Evolutionary conservation across 2,113 vertebrate genomes (phyloP).

Genomic region (Neotragus pygmaeus): DNA sequence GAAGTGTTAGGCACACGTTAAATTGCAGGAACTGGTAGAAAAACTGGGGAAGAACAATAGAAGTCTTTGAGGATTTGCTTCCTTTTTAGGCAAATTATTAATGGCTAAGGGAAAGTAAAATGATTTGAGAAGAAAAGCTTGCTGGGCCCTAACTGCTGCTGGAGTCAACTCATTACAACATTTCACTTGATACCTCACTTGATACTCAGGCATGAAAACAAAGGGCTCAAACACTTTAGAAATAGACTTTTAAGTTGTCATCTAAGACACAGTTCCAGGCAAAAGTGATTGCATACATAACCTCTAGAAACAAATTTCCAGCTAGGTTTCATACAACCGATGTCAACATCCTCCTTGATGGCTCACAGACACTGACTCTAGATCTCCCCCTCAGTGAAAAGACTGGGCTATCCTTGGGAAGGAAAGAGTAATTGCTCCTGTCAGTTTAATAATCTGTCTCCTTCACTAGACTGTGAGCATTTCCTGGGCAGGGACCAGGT

Average conservation of each 20-base stretch:
- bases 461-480: background rate
- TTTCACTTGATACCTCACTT: slow-evolving; percentile 43
- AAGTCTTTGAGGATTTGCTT: slow-evolving; percentile 50
- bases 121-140: slow-evolving; percentile 70
- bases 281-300: background rate
- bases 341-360: background rate
- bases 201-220: background rate
- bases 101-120: slow-evolving; percentile 64
- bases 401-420: background rate
- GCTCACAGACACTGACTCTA: background rate
- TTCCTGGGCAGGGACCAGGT: background rate
- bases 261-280: background rate
- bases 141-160: slow-evolving; percentile 75
- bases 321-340: background rate
- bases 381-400: background rate
- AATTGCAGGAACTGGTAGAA: background rate
- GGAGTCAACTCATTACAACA: slow-evolving; percentile 48
- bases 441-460: background rate
- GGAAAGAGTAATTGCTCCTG: background rate
- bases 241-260: slow-evolving; percentile 25
- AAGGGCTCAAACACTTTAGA: background rate
- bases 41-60: slow-evolving; percentile 45
- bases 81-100: slow-evolving; percentile 79
- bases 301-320: background rate
- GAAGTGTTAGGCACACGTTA: background rate